Conservation (phyloP, 1,140 invertebrate genomes). For the Zaprionus tsacasi region DNA sequence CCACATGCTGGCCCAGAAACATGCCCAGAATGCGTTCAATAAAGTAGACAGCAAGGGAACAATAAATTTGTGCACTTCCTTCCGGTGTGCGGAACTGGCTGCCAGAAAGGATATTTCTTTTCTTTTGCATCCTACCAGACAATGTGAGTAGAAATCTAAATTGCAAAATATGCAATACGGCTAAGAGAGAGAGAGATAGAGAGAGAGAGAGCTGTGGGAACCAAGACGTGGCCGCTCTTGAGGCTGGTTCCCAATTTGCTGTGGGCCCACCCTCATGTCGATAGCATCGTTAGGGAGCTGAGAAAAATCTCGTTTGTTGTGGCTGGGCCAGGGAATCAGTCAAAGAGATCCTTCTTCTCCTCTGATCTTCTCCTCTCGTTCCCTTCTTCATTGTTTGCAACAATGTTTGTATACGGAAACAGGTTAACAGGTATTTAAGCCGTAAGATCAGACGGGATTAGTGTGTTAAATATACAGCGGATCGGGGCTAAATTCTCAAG, state of each 20-base stretch:
- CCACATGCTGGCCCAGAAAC: constrained; percentile 10
- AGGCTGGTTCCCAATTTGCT: constrained; percentile 67
- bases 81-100: constrained; percentile 66
- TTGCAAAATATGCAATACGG: constrained; percentile 73
- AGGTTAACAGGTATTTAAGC: constrained; percentile 75
- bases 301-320: constrained; percentile 79
- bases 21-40: constrained; percentile 6
- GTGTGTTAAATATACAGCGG: constrained; percentile 23
- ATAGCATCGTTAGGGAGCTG: constrained; percentile 68
- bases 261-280: constrained; percentile 70
- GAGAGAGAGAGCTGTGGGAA: constrained; percentile 53
- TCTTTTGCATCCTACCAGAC: constrained; percentile 50
- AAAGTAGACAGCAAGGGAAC: constrained; percentile 37
- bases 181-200: not conserved
- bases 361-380: not conserved
- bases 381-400: constrained; percentile 24
- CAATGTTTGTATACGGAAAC: constrained; percentile 58
- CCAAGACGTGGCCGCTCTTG: constrained; percentile 15
- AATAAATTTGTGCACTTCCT: constrained; percentile 70
- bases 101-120: constrained; percentile 49
- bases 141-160: constrained; percentile 76
- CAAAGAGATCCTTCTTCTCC: constrained; percentile 34
- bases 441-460: constrained; percentile 68
- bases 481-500: constrained; percentile 30
- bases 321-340: constrained; percentile 40